phyloP scores from a whole-genome alignment of 2,888 invertebrate genomes.

The Podotricha telesiphe region DNA sequence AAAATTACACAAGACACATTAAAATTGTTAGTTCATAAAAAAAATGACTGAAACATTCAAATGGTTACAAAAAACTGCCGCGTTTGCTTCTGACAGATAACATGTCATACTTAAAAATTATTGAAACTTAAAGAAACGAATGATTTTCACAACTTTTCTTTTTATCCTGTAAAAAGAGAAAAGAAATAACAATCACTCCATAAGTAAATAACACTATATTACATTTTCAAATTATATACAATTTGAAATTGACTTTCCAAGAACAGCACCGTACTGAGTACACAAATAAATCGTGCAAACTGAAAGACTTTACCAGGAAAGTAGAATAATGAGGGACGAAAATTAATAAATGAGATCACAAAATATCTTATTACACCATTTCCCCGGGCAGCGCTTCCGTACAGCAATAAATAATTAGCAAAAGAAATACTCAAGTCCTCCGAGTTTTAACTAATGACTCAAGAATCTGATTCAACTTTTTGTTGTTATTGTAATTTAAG shows the following conservation, averaged over 20 bases:
- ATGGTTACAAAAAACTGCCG: no score
- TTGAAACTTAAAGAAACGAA: no score
- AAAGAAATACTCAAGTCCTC: slow-evolving; percentile 53
- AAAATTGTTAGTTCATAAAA: no score
- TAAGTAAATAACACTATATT: not conserved
- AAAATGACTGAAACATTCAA: no score
- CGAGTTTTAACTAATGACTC: slow-evolving; percentile 19
- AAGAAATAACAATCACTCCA: not conserved
- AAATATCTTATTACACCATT: slow-evolving; percentile 75
- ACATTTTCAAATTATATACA: not conserved
- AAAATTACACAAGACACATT: no score
- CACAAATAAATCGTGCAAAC: not conserved
- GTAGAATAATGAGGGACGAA: slow-evolving; percentile 61
- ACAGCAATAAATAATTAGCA: slow-evolving; percentile 67
- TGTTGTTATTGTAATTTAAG: no score
- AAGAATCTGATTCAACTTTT: not conserved
- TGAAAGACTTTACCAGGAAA: slow-evolving; percentile 15
- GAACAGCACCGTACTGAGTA: not conserved
- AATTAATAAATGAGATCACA: slow-evolving; percentile 71
- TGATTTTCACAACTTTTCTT: no score
- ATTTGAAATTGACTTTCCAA: not conserved
- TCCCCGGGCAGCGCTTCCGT: slow-evolving; percentile 57
- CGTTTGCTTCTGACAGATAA: no score
- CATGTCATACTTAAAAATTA: no score
- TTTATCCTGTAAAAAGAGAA: no score